Evolutionary conservation across 1,140 invertebrate genomes (phyloP).

Genomic region (Drosophila watanabei): DNA sequence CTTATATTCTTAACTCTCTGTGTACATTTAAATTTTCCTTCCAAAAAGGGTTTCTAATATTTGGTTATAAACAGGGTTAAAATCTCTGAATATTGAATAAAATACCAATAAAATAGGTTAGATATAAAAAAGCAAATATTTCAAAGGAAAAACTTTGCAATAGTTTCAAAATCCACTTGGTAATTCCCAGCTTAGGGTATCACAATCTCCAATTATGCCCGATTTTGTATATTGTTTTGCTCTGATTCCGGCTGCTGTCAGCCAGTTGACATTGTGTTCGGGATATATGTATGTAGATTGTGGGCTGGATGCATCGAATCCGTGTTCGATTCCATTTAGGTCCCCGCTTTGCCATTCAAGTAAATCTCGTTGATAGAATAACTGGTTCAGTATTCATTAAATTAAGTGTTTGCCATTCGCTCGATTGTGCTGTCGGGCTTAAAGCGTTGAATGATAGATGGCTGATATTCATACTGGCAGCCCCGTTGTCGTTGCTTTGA

Average conservation of each 20-base stretch:
- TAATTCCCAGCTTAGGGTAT: conserved; percentile 1
- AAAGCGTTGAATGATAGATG: conserved; percentile 44
- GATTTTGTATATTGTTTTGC: conserved; percentile 10
- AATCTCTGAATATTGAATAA: too few species aligned
- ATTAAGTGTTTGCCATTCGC: conserved; percentile 45
- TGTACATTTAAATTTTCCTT: too few species aligned
- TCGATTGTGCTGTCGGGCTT: conserved; percentile 34
- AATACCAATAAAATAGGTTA: too few species aligned
- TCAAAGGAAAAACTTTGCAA: not conserved
- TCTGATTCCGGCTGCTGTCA: conserved; percentile 28
- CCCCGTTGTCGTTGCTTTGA: conserved; percentile 33
- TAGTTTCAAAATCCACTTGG: too few species aligned
- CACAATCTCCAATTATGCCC: not conserved
- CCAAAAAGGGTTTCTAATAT: too few species aligned
- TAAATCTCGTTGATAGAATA: conserved; percentile 54
- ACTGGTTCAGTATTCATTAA: conserved; percentile 54
- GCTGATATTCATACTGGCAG: conserved; percentile 30
- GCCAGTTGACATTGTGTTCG: conserved; percentile 15
- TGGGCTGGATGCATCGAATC: not conserved
- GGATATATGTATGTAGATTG: conserved; percentile 20
- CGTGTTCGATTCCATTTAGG: conserved; percentile 27
- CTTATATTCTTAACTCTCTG: too few species aligned
- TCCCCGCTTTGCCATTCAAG: conserved; percentile 35
- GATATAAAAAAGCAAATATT: too few species aligned
- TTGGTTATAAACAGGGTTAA: too few species aligned